Evolutionary conservation across 2,113 vertebrate genomes (phyloP), one percentile per base, ranked within the genome.

Genomic region (Xenopus laevis): DNA sequence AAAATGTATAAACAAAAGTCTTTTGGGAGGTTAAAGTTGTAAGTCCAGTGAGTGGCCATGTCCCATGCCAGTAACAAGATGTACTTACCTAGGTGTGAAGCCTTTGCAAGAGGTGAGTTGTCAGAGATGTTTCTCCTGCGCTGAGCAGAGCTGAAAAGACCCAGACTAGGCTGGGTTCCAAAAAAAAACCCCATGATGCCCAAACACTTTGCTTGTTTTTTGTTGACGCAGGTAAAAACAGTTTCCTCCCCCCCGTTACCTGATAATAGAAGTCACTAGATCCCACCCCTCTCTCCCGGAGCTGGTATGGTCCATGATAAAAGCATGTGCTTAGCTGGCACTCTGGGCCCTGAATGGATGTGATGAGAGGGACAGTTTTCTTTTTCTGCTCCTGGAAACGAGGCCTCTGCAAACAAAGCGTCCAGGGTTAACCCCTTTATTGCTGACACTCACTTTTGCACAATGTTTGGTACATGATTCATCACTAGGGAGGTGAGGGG

Each of bases 281-380:
- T 55, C 30, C 10, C 62, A n/a, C 63, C n/a, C 40, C 63, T 16
- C 63, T 7, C 17, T 18, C 70, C 13, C 13, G 6, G 70, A 71
- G 23, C 71, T 57, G 30, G 61, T 57, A 58, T 62, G 71, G 47
- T 65, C 55, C 52, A 50, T 45, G 17, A 68, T 68, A 68, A 74
- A 61, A 57, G 23, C 27, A 62, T 75, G 65, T 75, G 72, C 72
- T 75, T 75, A 75, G 72, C 72, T 75, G 72, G 72, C 72, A 75
- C 57, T 75, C 57, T 75, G 53, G n/a, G 9, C 65, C 21, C 58
- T 68, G 65, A 75, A 75, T 68, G 72, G 72, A 75, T 75, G 27
- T 75, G 72, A 75, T 75, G 72, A 75, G 72, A 57, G 57, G 10
- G 65, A 75, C 72, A 75, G 65, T 68, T 75, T 75, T 68, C 2